Evolutionary conservation across 1,140 invertebrate genomes (phyloP), one percentile per base, ranked within the genome.

Genomic region (Cryptotermes secundus): DNA sequence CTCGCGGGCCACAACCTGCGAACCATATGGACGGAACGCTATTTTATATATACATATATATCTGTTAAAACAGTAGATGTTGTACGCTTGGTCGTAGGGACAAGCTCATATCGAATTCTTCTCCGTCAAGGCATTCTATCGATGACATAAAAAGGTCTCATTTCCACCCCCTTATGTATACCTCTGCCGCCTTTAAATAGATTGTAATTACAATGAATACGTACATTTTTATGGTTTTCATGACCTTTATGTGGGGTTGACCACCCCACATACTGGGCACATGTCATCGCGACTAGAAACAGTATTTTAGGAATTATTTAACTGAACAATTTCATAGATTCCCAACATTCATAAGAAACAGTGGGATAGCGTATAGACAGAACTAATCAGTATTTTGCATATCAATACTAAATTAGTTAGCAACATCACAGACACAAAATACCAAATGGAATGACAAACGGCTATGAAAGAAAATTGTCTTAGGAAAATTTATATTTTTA

Each of bases 11-110:
- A 72, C 7, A 72, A n/a, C 59, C 59, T n/a, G 59, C 59, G 59
- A n/a, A 10, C 59, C n/a, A 9, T 9, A 72, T 72, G 59, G 59
- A 72, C 59, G 59, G 59, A 72, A n/a, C 59, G 59, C 19, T 72
- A 31, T 72, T 72, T 72, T 72, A 72, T 72, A n/a, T n/a, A n/a
- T n/a, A n/a, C n/a, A n/a, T n/a, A n/a, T n/a, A 72, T 72, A 72
- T 72, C 59, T 72, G n/a, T 72, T 72, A 72, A 7, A 31, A 72
- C n/a, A 26, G 59, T 72, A 22, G 59, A 72, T 72, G 59, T 72
- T 72, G 26, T 72, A 31, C 14, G 59, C 59, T 72, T 72, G 59
- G 31, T 4, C 59, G 4, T 72, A 72, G 59, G 31, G 59, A 72
- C 59, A 72, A n/a, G 16, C 59, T 6, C 59, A 72, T 72, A 72